Evolutionary conservation across 1,140 invertebrate genomes (phyloP).

Genomic region (Drosophila suzukii): DNA sequence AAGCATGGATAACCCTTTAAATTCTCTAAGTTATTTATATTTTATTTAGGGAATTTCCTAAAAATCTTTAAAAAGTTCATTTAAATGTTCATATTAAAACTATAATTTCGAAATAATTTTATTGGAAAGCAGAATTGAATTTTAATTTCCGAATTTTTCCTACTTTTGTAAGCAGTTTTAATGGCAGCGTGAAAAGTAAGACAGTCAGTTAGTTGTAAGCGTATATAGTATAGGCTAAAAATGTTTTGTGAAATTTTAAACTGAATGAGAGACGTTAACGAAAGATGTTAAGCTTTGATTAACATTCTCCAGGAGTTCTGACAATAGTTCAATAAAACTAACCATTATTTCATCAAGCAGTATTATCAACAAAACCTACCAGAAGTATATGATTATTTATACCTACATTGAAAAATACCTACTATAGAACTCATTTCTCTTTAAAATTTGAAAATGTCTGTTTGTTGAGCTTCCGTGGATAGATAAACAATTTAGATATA

Average conservation of each 20-base stretch:
- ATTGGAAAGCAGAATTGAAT: too few species aligned
- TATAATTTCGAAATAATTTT: too few species aligned
- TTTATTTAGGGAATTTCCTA: too few species aligned
- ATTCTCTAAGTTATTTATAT: too few species aligned
- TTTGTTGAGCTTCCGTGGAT: conserved; percentile 39
- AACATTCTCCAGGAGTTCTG: background rate
- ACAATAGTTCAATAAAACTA: conserved; percentile 8
- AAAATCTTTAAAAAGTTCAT: background rate
- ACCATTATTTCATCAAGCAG: conserved; percentile 18
- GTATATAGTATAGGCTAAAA: background rate
- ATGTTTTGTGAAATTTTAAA: conserved; percentile 10
- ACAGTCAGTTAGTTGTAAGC: background rate
- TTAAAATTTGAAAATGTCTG: conserved; percentile 7
- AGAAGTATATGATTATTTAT: conserved; percentile 5
- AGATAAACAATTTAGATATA: conserved; percentile 39
- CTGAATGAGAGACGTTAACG: background rate
- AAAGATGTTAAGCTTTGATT: background rate
- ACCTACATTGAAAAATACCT: background rate
- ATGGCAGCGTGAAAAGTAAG: background rate
- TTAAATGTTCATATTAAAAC: too few species aligned
- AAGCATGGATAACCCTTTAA: too few species aligned
- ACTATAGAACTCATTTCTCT: background rate
- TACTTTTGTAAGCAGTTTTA: background rate
- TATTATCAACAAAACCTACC: conserved; percentile 13
- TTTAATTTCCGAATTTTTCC: background rate